Percentiles rank a stretch among this genome's conserved stretches.
These are phyloP conservation scores for Epizoanthus rinbou DNA, from an alignment of 92 coral and sea anemone genomes.

Conservation along the genomic window DNA sequence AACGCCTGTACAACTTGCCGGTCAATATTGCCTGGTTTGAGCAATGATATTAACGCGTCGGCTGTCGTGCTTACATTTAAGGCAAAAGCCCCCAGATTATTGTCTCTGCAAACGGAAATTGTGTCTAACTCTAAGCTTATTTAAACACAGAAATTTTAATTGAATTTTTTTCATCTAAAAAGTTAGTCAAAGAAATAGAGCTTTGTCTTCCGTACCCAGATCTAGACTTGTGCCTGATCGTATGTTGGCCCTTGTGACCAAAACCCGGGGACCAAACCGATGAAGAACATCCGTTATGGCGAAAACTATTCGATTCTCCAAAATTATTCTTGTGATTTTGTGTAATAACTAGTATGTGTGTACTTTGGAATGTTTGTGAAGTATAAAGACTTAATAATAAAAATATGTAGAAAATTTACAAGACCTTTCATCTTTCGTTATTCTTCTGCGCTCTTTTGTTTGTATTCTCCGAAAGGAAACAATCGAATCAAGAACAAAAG, in stretches of 20 bases:
- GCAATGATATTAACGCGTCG: neutral
- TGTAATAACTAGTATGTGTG: neutral
- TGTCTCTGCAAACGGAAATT: constrained; percentile 38
- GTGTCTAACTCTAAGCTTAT: constrained; percentile 16
- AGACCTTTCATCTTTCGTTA: constrained; percentile 1
- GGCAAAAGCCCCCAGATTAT: constrained; percentile 5
- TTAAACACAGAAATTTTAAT: neutral
- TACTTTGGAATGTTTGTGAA: neutral
- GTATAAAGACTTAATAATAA: too few species aligned
- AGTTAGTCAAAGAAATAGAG: neutral
- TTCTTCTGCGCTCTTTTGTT: neutral
- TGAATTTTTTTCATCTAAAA: neutral
- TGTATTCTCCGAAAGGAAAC: constrained; percentile 9
- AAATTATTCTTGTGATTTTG: neutral
- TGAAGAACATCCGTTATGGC: neutral
- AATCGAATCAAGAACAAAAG: neutral
- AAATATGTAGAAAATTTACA: too few species aligned
- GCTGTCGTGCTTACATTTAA: neutral
- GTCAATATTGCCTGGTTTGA: neutral
- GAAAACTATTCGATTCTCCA: neutral
- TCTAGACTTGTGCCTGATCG: neutral
- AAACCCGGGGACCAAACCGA: too few species aligned
- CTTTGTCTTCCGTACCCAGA: neutral
- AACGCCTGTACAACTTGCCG: neutral
- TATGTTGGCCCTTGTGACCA: too few species aligned